phyloP scores from a whole-genome alignment of 2,888 invertebrate species.

The Teleiodes luculella region DNA sequence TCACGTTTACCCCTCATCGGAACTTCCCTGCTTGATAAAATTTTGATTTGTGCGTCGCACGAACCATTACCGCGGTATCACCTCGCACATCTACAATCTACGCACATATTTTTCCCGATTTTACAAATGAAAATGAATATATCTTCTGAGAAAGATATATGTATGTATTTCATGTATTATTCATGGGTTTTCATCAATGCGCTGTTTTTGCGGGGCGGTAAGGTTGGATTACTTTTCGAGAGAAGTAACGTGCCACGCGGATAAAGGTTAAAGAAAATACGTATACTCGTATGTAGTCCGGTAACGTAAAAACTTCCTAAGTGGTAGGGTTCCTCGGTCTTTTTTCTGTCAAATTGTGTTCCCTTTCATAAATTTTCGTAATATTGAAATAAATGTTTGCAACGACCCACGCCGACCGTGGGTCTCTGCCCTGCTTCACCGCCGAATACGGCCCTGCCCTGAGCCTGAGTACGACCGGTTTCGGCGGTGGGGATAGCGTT shows the following conservation, averaged over 20 bases:
- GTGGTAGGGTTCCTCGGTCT: no score
- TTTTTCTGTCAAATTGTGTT: no score
- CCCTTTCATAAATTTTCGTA: no score
- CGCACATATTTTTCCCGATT: slow-evolving; percentile 4
- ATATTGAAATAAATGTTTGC: no score
- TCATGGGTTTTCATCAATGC: slow-evolving; percentile 6
- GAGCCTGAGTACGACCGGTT: no score
- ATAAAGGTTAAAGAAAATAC: neutral
- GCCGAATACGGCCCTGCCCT: no score
- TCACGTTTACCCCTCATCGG: slow-evolving; percentile 2
- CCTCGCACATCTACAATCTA: slow-evolving; percentile 2
- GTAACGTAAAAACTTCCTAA: no score
- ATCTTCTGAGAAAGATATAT: slow-evolving; percentile 2
- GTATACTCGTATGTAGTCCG: no score
- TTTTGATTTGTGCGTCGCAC: slow-evolving; percentile 9
- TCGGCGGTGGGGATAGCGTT: no score
- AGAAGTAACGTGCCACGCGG: neutral
- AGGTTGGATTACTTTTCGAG: neutral
- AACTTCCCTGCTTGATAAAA: slow-evolving; percentile 7
- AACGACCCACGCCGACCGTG: no score
- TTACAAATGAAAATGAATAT: slow-evolving; percentile 10
- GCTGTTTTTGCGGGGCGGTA: neutral
- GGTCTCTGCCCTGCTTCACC: no score
- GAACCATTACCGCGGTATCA: neutral
- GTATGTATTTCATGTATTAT: slow-evolving; percentile 6